phyloP scores from a whole-genome alignment of 1,140 invertebrate genomes.

The Drosophila nebulosa region DNA sequence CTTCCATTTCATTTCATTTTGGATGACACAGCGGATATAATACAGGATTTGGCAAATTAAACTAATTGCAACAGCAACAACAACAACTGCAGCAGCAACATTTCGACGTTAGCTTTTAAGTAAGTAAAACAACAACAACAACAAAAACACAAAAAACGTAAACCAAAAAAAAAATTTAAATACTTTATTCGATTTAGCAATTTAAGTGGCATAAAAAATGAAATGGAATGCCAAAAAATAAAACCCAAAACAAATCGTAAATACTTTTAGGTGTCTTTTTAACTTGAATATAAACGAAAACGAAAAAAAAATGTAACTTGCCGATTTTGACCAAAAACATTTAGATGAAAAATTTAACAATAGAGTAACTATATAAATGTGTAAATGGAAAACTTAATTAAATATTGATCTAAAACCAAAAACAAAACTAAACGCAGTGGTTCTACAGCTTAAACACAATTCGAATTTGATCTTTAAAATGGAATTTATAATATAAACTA shows the following conservation, averaged over 20 bases:
- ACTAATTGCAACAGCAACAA: conserved; percentile 63
- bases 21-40: conserved; percentile 60
- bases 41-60: conserved; percentile 79
- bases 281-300: conserved; percentile 5
- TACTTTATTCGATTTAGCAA: conserved; percentile 32
- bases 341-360: not conserved
- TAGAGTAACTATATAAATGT: conserved; percentile 17
- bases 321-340: conserved; percentile 61
- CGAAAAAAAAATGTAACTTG: conserved; percentile 23
- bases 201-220: conserved; percentile 54
- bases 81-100: conserved; percentile 16
- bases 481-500: not conserved
- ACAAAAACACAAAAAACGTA: conserved; percentile 18
- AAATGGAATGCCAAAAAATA: conserved; percentile 3
- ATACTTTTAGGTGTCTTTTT: conserved; percentile 31
- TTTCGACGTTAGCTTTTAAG: conserved; percentile 65
- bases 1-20: conserved; percentile 32
- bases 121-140: conserved; percentile 42
- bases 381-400: conserved; percentile 5
- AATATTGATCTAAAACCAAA: conserved; percentile 17
- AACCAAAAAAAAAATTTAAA: conserved; percentile 23
- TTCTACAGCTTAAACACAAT: not conserved
- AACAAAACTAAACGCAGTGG: not conserved
- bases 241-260: not conserved
- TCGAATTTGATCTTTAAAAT: not conserved